Evolutionary conservation across 2,888 invertebrate species (phyloP).

Genomic region (Limnephilus auricula): DNA sequence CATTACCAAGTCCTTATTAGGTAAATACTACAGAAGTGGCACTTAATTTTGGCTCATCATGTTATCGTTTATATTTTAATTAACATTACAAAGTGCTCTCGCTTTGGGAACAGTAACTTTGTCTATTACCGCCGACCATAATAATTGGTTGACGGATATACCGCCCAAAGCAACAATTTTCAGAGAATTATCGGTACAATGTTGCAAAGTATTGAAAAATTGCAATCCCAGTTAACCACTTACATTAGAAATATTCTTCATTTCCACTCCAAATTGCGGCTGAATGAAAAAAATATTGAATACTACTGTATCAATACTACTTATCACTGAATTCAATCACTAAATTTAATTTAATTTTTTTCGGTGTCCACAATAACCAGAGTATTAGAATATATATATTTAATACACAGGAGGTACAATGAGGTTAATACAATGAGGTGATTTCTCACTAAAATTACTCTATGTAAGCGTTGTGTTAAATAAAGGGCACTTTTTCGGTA

Average conservation of each 20-base stretch:
- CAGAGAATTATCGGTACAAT: not conserved
- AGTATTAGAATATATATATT: too few species aligned
- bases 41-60: not conserved
- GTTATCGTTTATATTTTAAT: not conserved
- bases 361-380: too few species aligned
- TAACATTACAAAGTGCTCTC: not conserved
- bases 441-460: too few species aligned
- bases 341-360: too few species aligned
- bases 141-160: slow-evolving; percentile 32
- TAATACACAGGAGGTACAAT: too few species aligned
- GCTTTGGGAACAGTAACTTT: slow-evolving; percentile 5
- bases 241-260: not conserved
- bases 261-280: not conserved
- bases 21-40: not conserved
- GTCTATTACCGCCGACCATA: slow-evolving; percentile 28
- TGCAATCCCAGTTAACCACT: not conserved
- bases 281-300: not conserved
- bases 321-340: too few species aligned
- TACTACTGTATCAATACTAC: too few species aligned
- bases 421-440: too few species aligned
- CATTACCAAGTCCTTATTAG: not conserved
- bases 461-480: too few species aligned
- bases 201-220: not conserved
- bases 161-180: not conserved
- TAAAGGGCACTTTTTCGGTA: too few species aligned